Base-by-base conservation (phyloP, 2,888 invertebrate species). In the Chymomyza fuscimana region DNA sequence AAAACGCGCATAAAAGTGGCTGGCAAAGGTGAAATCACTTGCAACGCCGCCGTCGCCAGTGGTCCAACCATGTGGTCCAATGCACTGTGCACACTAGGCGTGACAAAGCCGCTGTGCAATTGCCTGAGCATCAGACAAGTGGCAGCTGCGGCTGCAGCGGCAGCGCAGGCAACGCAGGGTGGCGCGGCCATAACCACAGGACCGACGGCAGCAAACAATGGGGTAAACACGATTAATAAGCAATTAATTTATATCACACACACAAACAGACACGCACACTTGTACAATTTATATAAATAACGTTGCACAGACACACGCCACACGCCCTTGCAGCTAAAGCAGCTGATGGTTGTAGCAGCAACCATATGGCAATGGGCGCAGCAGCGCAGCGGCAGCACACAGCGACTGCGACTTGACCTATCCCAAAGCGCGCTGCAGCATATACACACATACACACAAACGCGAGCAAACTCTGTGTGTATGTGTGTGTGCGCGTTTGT, bases 101-200 rank as follows among this genome's bases (percentile, higher is more conserved):
- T 92, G 82, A 92, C 92, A 71, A 92, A 92, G 87, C 92, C 92
- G 77, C 90, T 92, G 77, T 92, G 92, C 86, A 92, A 91, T 78
- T 92, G 92, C 81, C 89, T 92, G 76, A 92, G 91, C 88, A 91
- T 92, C 85, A 91, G 92, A 78, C 92, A 92, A 89, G 91, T 91
- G 82, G 90, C 91, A 70, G 91, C 91, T 69, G 91, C 90, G 68
- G 91, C 89, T 60, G 89, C 88, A 56, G 89, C 89, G 25, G 90
- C 90, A 67, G 91, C 91, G 70, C 83, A 83, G 77, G 74, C 66
- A 66, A 76, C 76, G 63, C 77, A 77, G 72, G 75, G 74, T 50
- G 70, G 65, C 58, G 77, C 85, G 63, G 87, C 90, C 58, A 90
- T 90, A 51, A 90, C 90, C 29, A 82, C 88, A 56, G 89, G 90